Conservation (phyloP, 2,113 vertebrate genomes). For the Anguilla rostrata region DNA sequence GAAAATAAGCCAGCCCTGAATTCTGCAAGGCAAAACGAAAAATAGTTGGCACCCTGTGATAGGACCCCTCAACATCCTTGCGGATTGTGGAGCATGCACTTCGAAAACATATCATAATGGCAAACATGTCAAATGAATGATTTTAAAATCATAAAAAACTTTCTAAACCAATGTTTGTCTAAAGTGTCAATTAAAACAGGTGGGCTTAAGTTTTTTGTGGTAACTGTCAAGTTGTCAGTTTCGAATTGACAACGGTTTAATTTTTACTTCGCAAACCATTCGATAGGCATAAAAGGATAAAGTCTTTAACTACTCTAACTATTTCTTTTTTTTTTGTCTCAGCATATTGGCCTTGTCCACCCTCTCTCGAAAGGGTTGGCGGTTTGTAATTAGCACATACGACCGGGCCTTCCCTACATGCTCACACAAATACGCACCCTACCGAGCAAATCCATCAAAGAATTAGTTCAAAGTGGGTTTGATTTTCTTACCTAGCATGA, state of each 20-base stretch:
- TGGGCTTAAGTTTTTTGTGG: neutral
- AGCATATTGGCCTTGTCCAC: conserved; percentile 16
- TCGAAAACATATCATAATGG: neutral
- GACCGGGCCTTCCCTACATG: conserved; percentile 1
- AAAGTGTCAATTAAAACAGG: neutral
- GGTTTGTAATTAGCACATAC: neutral
- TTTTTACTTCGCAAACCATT: neutral
- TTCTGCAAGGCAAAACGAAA: neutral
- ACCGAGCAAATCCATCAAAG: conserved; percentile 39
- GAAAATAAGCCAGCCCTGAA: neutral
- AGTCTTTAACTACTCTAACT: neutral
- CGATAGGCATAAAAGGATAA: neutral
- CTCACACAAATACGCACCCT: conserved; percentile 17
- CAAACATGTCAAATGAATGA: no score
- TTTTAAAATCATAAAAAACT: no score
- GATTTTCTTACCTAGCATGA: conserved; percentile 37
- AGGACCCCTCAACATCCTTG: neutral
- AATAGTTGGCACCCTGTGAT: neutral
- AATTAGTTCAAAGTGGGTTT: conserved; percentile 39
- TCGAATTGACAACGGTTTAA: neutral
- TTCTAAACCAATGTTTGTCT: neutral
- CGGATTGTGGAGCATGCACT: neutral
- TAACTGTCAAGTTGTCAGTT: neutral
- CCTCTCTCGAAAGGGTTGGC: neutral
- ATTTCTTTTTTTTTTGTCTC: neutral